These are phyloP conservation scores for Coturnix japonica DNA, from an alignment of 2,113 vertebrate species.

Conservation along the genomic window DNA sequence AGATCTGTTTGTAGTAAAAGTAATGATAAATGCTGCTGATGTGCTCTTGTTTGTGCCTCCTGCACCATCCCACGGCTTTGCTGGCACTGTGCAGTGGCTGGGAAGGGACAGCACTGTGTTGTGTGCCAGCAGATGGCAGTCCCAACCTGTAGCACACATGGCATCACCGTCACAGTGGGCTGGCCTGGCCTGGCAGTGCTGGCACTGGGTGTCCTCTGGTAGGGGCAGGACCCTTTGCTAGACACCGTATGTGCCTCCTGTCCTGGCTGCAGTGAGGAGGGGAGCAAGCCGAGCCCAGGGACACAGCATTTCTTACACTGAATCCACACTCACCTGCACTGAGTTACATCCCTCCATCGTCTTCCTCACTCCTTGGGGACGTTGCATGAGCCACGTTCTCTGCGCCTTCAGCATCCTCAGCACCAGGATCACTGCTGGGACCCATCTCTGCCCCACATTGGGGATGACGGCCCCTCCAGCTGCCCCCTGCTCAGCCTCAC, in stretches of 20 bases:
- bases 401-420: background rate
- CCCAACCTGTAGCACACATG: rapidly evolving
- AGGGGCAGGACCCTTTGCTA: background rate
- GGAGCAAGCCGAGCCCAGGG: rapidly evolving
- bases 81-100: background rate
- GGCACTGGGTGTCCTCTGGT: background rate
- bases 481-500: background rate
- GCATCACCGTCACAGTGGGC: background rate
- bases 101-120: background rate
- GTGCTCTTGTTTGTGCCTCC: background rate
- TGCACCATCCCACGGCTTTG: rapidly evolving
- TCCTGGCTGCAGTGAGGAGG: rapidly evolving
- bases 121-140: background rate
- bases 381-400: rapidly evolving
- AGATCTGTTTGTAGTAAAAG: background rate
- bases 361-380: rapidly evolving
- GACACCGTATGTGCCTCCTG: background rate
- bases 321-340: rapidly evolving
- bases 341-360: background rate
- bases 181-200: background rate
- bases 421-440: background rate
- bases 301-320: rapidly evolving
- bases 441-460: rapidly evolving
- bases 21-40: rapidly evolving
- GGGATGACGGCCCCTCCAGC: background rate